Evolutionary conservation across 1,140 invertebrate species (phyloP), one percentile per base, ranked within the genome.

Genomic region (Stegodyphus mimosarum): DNA sequence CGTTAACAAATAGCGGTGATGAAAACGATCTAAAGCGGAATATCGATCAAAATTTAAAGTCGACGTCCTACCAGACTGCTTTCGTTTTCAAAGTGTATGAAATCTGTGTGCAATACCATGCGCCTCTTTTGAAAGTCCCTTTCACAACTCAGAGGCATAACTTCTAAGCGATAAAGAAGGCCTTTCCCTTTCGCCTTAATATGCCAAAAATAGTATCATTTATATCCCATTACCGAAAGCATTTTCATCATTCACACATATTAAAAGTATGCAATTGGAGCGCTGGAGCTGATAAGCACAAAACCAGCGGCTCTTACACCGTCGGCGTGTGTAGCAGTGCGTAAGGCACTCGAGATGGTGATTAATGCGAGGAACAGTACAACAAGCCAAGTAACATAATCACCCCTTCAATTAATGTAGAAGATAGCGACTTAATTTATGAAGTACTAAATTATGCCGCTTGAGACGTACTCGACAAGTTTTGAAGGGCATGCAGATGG

Each of bases 381-480:
- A 83, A 83, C 80, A 83, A 74, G 80, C 80, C 17, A 11, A 71
- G 80, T 73, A 74, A 83, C 80, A 83, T 83, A 83, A 83, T 83
- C 80, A 71, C 70, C 80, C 70, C 80, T 83, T 74, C 80, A 83
- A 83, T 83, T 83, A 83, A 83, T 74, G 80, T 49, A 53, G 55
- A 60, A 60, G 70, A 83, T 83, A 83, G 80, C 48, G 71, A 72
- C 80, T 83, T 83, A 83, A 83, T 83, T 83, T 83, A 83, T 83
- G 80, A 60, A 83, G 80, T 48, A 83, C 33, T 83, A 83, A 83
- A 83, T 83, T 83, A 83, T 60, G 52, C 70, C 55, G 78, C 67
- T 17, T 81, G 78, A 81, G 78, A 51, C 63, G 17, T 9, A 69
- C 67, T 72, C 69, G 78, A 74, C 80, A 74, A 74, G 10, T 83